Evolutionary conservation across 2,113 vertebrate genomes (phyloP).

Genomic region (Gobio gobio): DNA sequence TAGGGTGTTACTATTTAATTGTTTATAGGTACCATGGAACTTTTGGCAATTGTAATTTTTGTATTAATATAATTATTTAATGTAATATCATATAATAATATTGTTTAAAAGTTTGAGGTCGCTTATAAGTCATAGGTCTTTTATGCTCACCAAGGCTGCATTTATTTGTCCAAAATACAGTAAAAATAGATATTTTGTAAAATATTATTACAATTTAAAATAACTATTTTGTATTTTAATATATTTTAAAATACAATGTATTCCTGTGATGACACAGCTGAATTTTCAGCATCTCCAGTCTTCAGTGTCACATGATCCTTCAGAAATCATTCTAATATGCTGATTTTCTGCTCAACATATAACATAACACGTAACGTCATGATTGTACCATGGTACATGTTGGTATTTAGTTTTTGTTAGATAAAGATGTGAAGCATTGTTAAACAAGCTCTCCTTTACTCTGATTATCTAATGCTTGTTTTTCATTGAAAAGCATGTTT

Average conservation of each 20-base stretch:
- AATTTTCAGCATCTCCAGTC: too few relatives aligned
- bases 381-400: neutral
- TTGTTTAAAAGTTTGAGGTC: neutral
- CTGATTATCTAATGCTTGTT: slow-evolving; percentile 53
- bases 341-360: neutral
- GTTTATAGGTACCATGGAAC: neutral
- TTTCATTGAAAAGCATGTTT: slow-evolving; percentile 56
- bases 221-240: neutral
- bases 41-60: neutral
- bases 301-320: neutral
- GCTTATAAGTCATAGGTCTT: too few relatives aligned
- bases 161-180: neutral
- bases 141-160: too few relatives aligned
- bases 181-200: neutral
- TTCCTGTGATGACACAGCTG: neutral
- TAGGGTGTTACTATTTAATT: neutral
- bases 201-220: neutral
- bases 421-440: slow-evolving; percentile 15
- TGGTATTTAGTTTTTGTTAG: slow-evolving; percentile 15
- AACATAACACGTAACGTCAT: neutral
- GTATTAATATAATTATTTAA: neutral
- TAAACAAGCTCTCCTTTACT: neutral
- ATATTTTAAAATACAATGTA: neutral
- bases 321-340: neutral
- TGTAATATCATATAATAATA: neutral